Percentiles rank a stretch among this genome's conserved stretches.
phyloP scores from a whole-genome alignment of 2,797 vertebrate species.

The Sebastes itinus region DNA sequence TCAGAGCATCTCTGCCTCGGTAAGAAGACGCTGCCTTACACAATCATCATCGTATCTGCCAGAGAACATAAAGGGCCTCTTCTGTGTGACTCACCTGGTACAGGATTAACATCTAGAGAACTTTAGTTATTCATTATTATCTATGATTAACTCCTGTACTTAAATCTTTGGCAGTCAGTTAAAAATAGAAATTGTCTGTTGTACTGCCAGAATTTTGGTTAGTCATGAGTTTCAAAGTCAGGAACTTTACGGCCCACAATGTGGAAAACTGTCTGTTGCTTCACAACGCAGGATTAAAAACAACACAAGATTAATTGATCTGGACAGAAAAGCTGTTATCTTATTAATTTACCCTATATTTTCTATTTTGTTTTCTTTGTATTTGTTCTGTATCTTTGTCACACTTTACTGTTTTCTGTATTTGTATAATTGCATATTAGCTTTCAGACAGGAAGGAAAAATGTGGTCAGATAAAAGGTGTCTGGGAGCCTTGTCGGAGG shows the following conservation, averaged over 20 bases:
- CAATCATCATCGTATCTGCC: background rate
- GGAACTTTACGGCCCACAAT: background rate
- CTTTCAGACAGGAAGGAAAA: background rate
- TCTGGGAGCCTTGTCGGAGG: background rate
- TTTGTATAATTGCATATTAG: background rate
- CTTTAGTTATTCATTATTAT: background rate
- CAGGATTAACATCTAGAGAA: background rate
- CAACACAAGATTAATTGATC: background rate
- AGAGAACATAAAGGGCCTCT: background rate
- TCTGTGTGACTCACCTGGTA: background rate
- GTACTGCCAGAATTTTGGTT: background rate
- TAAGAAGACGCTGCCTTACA: constrained; percentile 46
- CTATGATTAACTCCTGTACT: background rate
- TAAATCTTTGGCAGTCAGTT: background rate
- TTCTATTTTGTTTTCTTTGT: background rate
- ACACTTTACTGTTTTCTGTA: background rate
- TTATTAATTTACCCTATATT: background rate
- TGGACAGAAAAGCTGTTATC: background rate
- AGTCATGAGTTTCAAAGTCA: background rate
- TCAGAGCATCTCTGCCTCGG: constrained; percentile 59
- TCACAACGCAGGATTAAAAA: background rate
- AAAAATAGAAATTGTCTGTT: background rate
- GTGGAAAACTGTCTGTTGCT: background rate
- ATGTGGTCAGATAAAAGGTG: constrained; percentile 2
- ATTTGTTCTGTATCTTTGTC: background rate